Conservation (phyloP, 1,140 invertebrate species). For the Diorhabda sublineata region DNA sequence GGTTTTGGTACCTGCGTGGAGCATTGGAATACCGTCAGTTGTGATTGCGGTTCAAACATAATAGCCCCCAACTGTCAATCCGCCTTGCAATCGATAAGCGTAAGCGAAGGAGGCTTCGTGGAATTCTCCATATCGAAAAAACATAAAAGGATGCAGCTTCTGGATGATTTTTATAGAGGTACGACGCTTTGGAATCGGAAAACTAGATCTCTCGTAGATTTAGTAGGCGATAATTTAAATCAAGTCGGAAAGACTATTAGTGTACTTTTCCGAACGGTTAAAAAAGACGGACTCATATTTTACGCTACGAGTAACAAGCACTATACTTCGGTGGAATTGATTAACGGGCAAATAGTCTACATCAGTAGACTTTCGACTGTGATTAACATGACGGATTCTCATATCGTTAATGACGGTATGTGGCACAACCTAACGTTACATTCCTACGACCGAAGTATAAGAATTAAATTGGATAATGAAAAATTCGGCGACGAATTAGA, state of each 20-base stretch:
- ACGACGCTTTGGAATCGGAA: conserved; percentile 60
- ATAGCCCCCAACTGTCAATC: conserved; percentile 73
- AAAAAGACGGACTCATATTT: conserved; percentile 71
- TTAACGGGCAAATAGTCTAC: conserved; percentile 67
- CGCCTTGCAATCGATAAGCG: conserved; percentile 73
- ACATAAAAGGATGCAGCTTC: conserved; percentile 76
- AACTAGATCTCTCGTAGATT: conserved; percentile 34
- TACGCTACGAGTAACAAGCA: conserved; percentile 83
- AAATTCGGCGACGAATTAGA: conserved; percentile 79
- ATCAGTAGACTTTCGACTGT: conserved; percentile 68
- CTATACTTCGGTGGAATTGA: conserved; percentile 76
- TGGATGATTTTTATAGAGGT: conserved; percentile 71
- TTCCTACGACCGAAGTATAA: conserved; percentile 63
- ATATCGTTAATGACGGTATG: conserved; percentile 66
- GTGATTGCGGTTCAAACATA: conserved; percentile 64
- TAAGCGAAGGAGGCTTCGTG: conserved; percentile 71
- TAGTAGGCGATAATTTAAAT: conserved; percentile 38
- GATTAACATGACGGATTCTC: conserved; percentile 74
- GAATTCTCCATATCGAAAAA: conserved; percentile 79
- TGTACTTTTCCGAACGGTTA: conserved; percentile 77
- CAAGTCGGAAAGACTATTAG: conserved; percentile 66
- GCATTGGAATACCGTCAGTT: conserved; percentile 71
- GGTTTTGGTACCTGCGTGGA: conserved; percentile 70
- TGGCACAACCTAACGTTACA: conserved; percentile 82
- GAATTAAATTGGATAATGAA: conserved; percentile 65